phyloP scores from a whole-genome alignment of 64 coral and sea anemone genomes.

The Orbicella faveolata region DNA sequence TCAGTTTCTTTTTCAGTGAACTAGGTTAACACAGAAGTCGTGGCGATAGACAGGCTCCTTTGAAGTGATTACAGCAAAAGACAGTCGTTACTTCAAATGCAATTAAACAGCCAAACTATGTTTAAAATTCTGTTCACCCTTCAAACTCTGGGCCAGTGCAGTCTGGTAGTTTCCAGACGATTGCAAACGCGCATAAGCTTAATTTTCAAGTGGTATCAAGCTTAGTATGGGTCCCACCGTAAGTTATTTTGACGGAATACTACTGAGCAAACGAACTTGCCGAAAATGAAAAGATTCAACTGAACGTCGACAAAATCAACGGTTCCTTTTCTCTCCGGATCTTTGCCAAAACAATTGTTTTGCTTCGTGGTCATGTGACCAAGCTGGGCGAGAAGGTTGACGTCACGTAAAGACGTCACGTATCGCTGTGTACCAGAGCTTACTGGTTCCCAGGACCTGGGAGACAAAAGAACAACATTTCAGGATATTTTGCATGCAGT shows the following conservation, averaged over 20 bases:
- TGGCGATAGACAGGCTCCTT: background rate
- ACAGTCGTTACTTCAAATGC: background rate
- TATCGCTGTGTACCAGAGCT: background rate
- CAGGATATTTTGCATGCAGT: background rate
- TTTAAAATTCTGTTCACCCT: slow-evolving; percentile 1
- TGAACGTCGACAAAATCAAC: background rate
- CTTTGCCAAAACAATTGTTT: slow-evolving; percentile 19
- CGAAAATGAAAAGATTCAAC: background rate
- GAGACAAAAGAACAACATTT: background rate
- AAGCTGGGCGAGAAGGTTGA: background rate
- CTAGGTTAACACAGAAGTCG: background rate
- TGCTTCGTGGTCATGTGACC: slow-evolving; percentile 15
- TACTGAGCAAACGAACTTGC: background rate
- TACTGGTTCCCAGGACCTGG: background rate
- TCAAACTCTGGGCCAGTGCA: background rate
- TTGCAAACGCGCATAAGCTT: background rate
- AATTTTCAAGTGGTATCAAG: background rate
- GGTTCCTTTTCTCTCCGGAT: background rate
- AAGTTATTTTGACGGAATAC: background rate
- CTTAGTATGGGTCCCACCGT: background rate
- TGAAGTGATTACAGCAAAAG: background rate
- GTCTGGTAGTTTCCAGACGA: slow-evolving; percentile 20
- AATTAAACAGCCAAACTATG: slow-evolving; percentile 29
- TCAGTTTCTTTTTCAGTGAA: background rate
- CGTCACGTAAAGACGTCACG: background rate